A percentile compares a stretch with the other conserved stretches of the same genome.
These are phyloP conservation scores for Drosophila murphyi DNA, from an alignment of 1,140 invertebrate genomes.

Conservation along the genomic window DNA sequence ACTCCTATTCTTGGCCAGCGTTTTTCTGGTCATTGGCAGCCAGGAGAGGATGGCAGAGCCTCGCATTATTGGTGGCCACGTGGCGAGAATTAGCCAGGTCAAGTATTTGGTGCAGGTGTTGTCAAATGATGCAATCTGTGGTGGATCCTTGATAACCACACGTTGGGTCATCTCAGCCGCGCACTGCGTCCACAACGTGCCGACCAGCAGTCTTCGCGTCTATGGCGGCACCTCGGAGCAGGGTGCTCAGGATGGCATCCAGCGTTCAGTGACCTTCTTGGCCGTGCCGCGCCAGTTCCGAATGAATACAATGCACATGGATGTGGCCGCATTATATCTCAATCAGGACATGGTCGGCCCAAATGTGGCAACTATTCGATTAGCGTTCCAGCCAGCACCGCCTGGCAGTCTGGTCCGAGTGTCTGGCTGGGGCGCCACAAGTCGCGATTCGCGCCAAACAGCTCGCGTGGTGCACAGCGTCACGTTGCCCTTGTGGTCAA, in stretches of 20 bases:
- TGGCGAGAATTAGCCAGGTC: conserved; percentile 46
- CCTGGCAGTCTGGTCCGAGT: conserved; percentile 42
- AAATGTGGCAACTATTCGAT: conserved; percentile 51
- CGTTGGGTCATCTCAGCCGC: conserved; percentile 67
- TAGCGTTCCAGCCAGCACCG: conserved; percentile 43
- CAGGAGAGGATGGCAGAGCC: conserved; percentile 29
- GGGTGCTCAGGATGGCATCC: conserved; percentile 32
- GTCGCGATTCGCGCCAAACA: conserved; percentile 28
- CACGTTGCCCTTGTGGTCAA: conserved; percentile 56
- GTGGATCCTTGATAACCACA: conserved; percentile 53
- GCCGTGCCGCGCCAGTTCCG: conserved; percentile 45
- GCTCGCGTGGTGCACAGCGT: conserved; percentile 53
- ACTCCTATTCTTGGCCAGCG: conserved; percentile 22
- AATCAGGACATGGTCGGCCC: conserved; percentile 39
- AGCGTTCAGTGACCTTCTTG: conserved; percentile 38
- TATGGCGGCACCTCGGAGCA: conserved; percentile 63
- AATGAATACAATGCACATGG: conserved; percentile 56
- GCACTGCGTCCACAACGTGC: conserved; percentile 51
- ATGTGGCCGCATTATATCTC: conserved; percentile 55
- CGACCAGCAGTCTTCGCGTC: conserved; percentile 29
- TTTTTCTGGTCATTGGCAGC: background rate
- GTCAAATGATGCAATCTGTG: conserved; percentile 48
- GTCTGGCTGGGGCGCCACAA: conserved; percentile 55
- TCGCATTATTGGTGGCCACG: conserved; percentile 64
- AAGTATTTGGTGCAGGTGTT: conserved; percentile 64